Percentiles rank a stretch among this genome's conserved stretches.
Conservation (phyloP, 2,113 vertebrate species). For the Argyrosomus japonicus region DNA sequence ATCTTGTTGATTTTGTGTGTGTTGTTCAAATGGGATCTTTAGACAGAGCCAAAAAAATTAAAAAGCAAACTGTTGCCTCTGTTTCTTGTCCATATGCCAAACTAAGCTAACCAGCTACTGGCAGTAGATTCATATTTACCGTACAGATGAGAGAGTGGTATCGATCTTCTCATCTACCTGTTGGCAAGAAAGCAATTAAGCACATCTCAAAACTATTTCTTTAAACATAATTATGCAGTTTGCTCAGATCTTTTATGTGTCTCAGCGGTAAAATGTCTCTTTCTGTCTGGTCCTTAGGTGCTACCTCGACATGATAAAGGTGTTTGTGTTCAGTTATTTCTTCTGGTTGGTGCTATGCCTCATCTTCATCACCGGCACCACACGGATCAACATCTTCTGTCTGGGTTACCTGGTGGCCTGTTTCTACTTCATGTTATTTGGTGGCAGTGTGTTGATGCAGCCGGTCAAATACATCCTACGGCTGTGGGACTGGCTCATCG, state of each 20-base stretch:
- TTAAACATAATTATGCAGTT: neutral
- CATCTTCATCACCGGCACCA: slow-evolving; percentile 86
- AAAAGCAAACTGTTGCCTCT: too few species aligned
- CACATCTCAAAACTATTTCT: too few species aligned
- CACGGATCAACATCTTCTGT: slow-evolving; percentile 82
- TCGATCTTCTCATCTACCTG: too few species aligned
- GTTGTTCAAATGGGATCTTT: too few species aligned
- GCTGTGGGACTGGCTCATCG: slow-evolving; percentile 83
- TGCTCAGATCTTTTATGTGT: neutral
- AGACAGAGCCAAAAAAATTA: too few species aligned
- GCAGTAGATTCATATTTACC: too few species aligned
- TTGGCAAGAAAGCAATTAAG: too few species aligned
- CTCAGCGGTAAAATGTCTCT: neutral
- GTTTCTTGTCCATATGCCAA: too few species aligned
- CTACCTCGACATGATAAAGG: slow-evolving; percentile 85
- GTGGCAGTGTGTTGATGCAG: slow-evolving; percentile 83
- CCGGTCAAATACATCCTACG: slow-evolving; percentile 79
- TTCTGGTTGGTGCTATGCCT: slow-evolving; percentile 88
- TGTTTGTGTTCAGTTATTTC: slow-evolving; percentile 84
- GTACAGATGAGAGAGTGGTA: too few species aligned
- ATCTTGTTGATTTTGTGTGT: too few species aligned
- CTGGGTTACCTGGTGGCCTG: slow-evolving; percentile 85
- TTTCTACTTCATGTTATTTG: slow-evolving; percentile 85
- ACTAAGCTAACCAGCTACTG: too few species aligned
- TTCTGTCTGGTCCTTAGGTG: slow-evolving; percentile 70